Evolutionary conservation across 2,113 vertebrate genomes (phyloP), one percentile per base, ranked within the genome.

Genomic region (Oxyruncus cristatus): DNA sequence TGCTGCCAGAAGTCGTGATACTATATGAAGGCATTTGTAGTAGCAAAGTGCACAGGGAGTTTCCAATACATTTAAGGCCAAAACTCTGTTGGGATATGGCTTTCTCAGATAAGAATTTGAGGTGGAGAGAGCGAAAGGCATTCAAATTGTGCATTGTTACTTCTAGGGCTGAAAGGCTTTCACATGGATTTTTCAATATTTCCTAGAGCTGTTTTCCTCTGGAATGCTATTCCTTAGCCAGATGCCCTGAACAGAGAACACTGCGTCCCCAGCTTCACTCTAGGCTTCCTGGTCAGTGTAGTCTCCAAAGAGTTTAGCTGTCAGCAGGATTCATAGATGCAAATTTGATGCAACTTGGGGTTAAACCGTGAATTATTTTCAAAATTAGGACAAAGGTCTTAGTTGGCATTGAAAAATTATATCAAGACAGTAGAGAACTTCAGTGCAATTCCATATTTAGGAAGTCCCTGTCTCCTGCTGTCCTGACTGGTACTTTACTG

Each of bases 351-450:
- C 23, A 95, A 67, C 47, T 81, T 76, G 39, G 50, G 47, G 56
- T 77, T 95, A 92, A 92, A 91, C 9, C 35, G 72, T 65, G 42
- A 89, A 92, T 92, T 91, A 47, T 87, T 93, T 95, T 81, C 27
- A 68, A 78, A 95, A 93, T 93, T 75, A 87, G 61, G 52, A 91
- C 61, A 50, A 78, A 83, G 7, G 75, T 85, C 82, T 53, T 92
- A 49, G 28, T 4, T 92, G n/a, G 22, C 47, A 68, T 21, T 63
- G 70, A 71, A 93, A 94, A 80, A 86, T 23, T 0, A 3, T 71
- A 46, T 63, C 12, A 44, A 65, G 47, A 47, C 42, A 71, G 47
- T 24, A 77, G 37, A 76, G 14, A 66, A 33, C 46, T 84, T 52
- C 23, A 53, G 23, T 77, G 21, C 33, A 81, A 83, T 62, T 53